phyloP scores from a whole-genome alignment of 2,797 vertebrate species.

The Poeciliopsis infans region DNA sequence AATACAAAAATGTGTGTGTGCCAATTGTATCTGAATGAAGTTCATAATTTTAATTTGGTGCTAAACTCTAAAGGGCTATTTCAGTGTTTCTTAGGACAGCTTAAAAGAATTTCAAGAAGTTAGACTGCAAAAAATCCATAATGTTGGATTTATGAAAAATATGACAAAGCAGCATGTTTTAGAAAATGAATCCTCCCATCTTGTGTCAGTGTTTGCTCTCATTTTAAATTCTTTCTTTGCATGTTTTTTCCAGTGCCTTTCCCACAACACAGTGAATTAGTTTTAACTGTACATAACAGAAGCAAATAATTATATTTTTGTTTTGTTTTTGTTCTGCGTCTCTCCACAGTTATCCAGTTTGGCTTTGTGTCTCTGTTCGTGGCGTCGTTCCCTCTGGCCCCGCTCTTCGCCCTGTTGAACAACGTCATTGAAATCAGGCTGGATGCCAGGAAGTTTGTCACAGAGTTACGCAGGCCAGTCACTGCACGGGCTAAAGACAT shows the following conservation, averaged over 20 bases:
- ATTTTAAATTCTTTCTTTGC: neutral
- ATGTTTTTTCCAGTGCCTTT: neutral
- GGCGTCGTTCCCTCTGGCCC: constrained; percentile 96
- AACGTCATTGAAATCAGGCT: constrained; percentile 97
- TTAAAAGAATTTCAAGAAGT: neutral
- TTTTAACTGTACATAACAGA: neutral
- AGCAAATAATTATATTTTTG: neutral
- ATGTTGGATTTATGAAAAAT: neutral
- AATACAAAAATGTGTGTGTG: too few species aligned
- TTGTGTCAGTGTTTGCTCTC: neutral
- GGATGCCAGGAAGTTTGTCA: constrained; percentile 97
- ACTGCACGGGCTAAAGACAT: constrained; percentile 93
- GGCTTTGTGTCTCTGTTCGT: constrained; percentile 98
- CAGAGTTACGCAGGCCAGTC: constrained; percentile 91
- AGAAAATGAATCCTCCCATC: neutral
- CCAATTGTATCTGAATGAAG: neutral
- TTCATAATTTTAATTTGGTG: neutral
- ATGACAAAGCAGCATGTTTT: neutral
- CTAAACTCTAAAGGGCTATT: neutral
- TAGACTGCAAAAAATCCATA: neutral
- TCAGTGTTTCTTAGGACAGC: neutral
- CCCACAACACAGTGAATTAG: neutral
- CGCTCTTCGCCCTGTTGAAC: constrained; percentile 95
- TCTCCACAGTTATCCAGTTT: constrained; percentile 92
- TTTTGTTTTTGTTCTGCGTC: constrained; percentile 4